phyloP scores from a whole-genome alignment of 2,888 invertebrate species.

The Agonopterix alstromeriana region DNA sequence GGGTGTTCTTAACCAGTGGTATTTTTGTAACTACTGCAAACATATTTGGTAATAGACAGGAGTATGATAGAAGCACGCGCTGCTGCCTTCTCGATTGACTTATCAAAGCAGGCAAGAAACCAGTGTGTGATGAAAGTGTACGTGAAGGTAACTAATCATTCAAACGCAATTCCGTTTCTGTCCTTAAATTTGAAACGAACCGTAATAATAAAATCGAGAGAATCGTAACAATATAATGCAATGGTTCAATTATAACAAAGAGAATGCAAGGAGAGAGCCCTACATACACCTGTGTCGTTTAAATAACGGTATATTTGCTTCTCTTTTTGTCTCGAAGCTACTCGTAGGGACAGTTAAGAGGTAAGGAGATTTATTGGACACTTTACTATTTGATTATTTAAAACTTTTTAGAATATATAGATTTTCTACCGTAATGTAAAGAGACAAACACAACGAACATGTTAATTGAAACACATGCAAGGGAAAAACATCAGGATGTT shows the following conservation, averaged over 20 bases:
- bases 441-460: too few species aligned
- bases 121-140: background rate
- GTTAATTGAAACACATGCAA: too few species aligned
- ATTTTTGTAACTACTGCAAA: constrained; percentile 53
- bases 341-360: background rate
- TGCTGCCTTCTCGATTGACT: constrained; percentile 15
- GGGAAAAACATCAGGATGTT: background rate
- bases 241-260: constrained; percentile 15
- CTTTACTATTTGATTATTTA: background rate
- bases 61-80: constrained; percentile 24
- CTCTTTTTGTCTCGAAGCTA: constrained; percentile 30
- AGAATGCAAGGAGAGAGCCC: constrained; percentile 23
- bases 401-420: too few species aligned
- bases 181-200: background rate
- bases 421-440: too few species aligned
- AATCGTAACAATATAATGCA: background rate
- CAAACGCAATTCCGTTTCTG: too few species aligned
- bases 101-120: constrained; percentile 4
- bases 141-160: background rate
- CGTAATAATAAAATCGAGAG: constrained; percentile 1
- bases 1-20: constrained; percentile 65
- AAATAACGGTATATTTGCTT: constrained; percentile 35
- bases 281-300: constrained; percentile 31
- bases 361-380: constrained; percentile 27
- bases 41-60: constrained; percentile 47